Evolutionary conservation across 1,140 invertebrate genomes (phyloP).

Genomic region (Hypothenemus hampei): DNA sequence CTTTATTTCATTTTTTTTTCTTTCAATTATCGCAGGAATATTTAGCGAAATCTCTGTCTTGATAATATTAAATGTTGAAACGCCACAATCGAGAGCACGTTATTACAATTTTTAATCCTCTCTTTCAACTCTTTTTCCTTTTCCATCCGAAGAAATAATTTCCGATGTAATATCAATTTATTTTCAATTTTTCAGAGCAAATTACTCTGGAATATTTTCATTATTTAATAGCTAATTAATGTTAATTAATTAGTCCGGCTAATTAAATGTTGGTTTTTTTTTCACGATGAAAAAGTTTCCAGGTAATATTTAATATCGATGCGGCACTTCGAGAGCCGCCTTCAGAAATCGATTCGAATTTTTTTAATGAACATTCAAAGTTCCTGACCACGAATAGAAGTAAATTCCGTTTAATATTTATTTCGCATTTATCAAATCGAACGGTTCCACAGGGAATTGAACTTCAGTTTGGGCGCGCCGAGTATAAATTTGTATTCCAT

Average conservation of each 20-base stretch:
- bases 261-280: too few species aligned
- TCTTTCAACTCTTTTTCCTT: not conserved
- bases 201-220: too few species aligned
- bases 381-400: too few species aligned
- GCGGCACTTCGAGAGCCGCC: too few species aligned
- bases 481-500: conserved; percentile 47
- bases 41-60: conserved; percentile 1
- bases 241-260: too few species aligned
- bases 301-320: too few species aligned
- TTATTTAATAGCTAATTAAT: too few species aligned
- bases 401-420: conserved; percentile 43
- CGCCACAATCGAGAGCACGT: not conserved
- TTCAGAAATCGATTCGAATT: too few species aligned
- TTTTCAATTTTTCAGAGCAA: too few species aligned
- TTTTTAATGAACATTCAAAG: too few species aligned
- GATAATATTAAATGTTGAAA: not conserved
- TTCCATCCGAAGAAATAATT: not conserved
- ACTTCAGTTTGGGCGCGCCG: conserved; percentile 35
- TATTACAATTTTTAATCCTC: not conserved
- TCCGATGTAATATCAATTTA: not conserved
- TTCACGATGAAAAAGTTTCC: too few species aligned
- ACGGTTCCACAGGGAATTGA: conserved; percentile 43
- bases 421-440: conserved; percentile 46
- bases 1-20: conserved; percentile 2
- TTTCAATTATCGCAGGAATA: conserved; percentile 2